A percentile compares a stretch with the other conserved stretches of the same genome.
Evolutionary conservation across 2,113 vertebrate genomes (phyloP).

Genomic region (Chionodraco myersi): DNA sequence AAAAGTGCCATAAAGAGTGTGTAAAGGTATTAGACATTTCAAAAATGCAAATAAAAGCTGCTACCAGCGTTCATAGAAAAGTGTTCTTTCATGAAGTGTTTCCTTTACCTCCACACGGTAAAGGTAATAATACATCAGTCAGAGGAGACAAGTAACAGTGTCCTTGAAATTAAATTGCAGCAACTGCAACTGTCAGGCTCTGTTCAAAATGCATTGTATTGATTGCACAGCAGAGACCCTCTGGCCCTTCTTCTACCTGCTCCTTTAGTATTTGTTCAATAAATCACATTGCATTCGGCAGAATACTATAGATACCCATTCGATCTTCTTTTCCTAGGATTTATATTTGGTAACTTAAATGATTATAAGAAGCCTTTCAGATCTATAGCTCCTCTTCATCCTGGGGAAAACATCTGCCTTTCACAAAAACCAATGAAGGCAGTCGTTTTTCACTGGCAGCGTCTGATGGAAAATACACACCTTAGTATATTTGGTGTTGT

Average conservation of each 20-base stretch:
- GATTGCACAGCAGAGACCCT: slow-evolving; percentile 68
- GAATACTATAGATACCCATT: slow-evolving; percentile 7
- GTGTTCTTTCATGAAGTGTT: slow-evolving; percentile 10
- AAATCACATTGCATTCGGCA: slow-evolving; percentile 45
- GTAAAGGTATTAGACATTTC: slow-evolving; percentile 21
- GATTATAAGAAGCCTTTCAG: slow-evolving; percentile 8
- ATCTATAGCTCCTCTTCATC: slow-evolving; percentile 29
- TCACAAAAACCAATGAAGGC: slow-evolving; percentile 3
- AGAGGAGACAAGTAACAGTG: slow-evolving; percentile 34
- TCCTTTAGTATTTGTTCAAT: slow-evolving; percentile 44
- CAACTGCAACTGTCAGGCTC: slow-evolving; percentile 43
- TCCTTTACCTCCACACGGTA: slow-evolving; percentile 10
- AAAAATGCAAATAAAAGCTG: slow-evolving; percentile 33
- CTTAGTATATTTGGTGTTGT: not conserved
- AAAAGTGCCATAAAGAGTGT: slow-evolving; percentile 30
- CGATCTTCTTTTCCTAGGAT: not conserved
- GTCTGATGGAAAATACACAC: not conserved
- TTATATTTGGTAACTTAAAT: slow-evolving; percentile 2
- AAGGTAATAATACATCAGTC: slow-evolving; percentile 27
- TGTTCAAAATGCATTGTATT: slow-evolving; percentile 76
- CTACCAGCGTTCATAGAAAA: slow-evolving; percentile 17
- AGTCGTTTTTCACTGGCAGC: not conserved
- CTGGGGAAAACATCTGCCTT: not conserved
- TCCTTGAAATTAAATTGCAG: slow-evolving; percentile 64
- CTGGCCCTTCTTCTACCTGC: slow-evolving; percentile 35